Evolutionary conservation across 2,888 invertebrate genomes (phyloP).

Genomic region (Philereme vetulata): DNA sequence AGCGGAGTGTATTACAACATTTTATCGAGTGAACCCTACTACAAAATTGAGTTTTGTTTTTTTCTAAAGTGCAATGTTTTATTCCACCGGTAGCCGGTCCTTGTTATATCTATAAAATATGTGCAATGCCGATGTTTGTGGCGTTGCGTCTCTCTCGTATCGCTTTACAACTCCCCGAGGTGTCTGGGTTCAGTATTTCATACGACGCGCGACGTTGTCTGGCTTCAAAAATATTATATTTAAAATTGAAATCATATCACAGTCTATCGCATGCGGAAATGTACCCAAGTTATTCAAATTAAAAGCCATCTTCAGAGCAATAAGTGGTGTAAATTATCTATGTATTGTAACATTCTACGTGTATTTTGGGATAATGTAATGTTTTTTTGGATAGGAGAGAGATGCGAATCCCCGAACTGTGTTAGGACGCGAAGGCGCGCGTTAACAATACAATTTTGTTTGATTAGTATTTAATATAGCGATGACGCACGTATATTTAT

Average conservation of each 20-base stretch:
- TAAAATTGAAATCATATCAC: constrained; percentile 28
- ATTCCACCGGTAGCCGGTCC: constrained; percentile 81
- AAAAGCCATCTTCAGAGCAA: constrained; percentile 2
- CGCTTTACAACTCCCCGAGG: constrained; percentile 52
- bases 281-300: constrained; percentile 20
- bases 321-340: neutral
- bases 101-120: constrained; percentile 75
- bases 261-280: constrained; percentile 16
- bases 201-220: constrained; percentile 29
- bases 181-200: constrained; percentile 49
- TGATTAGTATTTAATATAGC: constrained; percentile 69
- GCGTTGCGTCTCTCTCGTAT: constrained; percentile 54
- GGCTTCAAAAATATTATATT: constrained; percentile 23
- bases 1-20: constrained; percentile 83
- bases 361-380: neutral
- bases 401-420: constrained; percentile 46
- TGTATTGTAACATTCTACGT: neutral
- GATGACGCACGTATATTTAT: constrained; percentile 61
- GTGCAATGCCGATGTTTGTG: constrained; percentile 70
- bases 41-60: constrained; percentile 83
- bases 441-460: constrained; percentile 78
- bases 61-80: constrained; percentile 82
- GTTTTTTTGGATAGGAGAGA: constrained; percentile 29
- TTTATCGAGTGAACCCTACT: constrained; percentile 83
- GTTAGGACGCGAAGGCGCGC: constrained; percentile 77